Evolutionary conservation across 2,888 invertebrate species (phyloP).

Genomic region (Danaus chrysippus): DNA sequence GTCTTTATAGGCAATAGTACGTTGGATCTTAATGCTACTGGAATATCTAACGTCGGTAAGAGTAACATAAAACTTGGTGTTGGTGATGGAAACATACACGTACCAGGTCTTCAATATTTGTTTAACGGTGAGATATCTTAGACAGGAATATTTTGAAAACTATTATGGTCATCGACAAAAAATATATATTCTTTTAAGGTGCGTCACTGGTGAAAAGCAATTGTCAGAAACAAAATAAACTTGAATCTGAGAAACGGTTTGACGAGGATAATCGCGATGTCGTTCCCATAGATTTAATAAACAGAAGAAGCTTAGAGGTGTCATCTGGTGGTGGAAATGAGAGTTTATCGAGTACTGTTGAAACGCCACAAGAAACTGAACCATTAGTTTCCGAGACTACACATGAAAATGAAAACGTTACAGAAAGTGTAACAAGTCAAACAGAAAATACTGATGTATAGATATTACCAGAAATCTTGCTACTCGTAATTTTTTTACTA

Average conservation of each 20-base stretch:
- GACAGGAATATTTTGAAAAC: not conserved
- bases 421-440: not conserved
- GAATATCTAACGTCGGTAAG: constrained; percentile 64
- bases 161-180: not conserved
- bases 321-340: not conserved
- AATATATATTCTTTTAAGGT: constrained; percentile 14
- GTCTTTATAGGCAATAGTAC: constrained; percentile 46
- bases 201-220: constrained; percentile 7
- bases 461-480: no score
- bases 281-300: constrained; percentile 3
- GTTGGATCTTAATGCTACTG: constrained; percentile 53
- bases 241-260: constrained; percentile 7
- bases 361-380: not conserved
- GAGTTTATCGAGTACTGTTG: not conserved
- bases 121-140: constrained; percentile 47
- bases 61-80: constrained; percentile 48
- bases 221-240: constrained; percentile 20
- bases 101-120: constrained; percentile 54
- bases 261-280: constrained; percentile 6
- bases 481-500: no score
- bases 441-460: not conserved
- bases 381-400: not conserved
- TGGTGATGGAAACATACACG: constrained; percentile 44
- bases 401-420: not conserved
- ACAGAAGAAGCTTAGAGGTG: constrained; percentile 12